Base-by-base conservation (phyloP, 2,113 vertebrate species). In the Saguinus imperator region DNA sequence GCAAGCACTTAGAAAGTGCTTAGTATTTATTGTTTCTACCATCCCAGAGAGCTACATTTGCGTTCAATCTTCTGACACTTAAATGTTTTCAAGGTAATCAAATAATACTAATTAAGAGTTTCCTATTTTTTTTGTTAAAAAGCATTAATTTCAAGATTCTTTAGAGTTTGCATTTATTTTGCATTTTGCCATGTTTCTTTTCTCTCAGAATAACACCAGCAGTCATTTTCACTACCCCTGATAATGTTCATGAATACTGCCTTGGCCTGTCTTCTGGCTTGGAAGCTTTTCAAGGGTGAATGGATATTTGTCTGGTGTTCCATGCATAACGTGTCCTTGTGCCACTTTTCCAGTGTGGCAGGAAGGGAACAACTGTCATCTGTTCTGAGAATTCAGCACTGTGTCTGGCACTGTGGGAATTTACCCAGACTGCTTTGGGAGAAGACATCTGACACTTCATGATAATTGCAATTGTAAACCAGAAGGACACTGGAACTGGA, bases 381-480 rank as follows among this genome's bases (percentile, higher is more conserved):
- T 70, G 18, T 70, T 43, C 76, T 76, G 76, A 66, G 88, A 92
- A 80, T 77, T 90, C 66, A 89, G 84, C 79, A 23, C 58, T 79
- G 45, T 88, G 90, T 29, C 87, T 94, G 89, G 58, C 79, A 83
- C 48, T 0, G 1, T 87, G 82, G 89, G 91, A 94, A 95, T 96
- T 89, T 93, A 95, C 91, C 91, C 89, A 94, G 72, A 50, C 35
- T 96, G 85, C 82, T 93, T 23, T 91, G 57, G 37, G 72, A 14
- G 50, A 64, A 87, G 75, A 77, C n/a, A 76, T 32, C 40, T 61
- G 96, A 88, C 35, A 86, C 14, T 91, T 90, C 48, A 55, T 20
- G 37, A 70, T 43, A 64, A 66, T 72, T 18, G 1, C 91, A 82
- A 50, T 0, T 68, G 25, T n/a, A 75, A 55, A 68, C 14, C 40